Base-by-base conservation (phyloP, 2,797 vertebrate genomes). In the Hirundo rustica region DNA sequence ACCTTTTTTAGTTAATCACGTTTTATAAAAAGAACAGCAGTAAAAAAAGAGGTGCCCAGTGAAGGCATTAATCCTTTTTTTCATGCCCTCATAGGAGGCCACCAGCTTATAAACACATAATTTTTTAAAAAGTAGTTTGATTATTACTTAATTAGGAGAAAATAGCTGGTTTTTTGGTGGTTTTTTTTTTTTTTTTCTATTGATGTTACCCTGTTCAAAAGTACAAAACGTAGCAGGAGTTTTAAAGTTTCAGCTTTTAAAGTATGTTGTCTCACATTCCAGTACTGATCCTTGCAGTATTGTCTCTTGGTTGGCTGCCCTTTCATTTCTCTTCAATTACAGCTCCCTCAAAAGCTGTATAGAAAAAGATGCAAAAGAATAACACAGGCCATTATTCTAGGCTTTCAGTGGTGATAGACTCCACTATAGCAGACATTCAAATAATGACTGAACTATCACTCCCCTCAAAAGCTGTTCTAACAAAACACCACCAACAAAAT, bases 241-340 rank as follows among this genome's bases (percentile, higher is more conserved):
- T 92, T 91, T 53, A 93, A 95, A 94, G 66, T 95, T 97, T 84
- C 66, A 54, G 87, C 90, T 92, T 94, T 91, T 93, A 89, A 93
- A 95, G 75, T 71, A 36, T 72, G 65, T 96, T 92, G 82, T 89
- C 85, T 94, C 88, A 65, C 92, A 93, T 94, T 95, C 90, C 92
- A 92, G 71, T 71, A 78, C 93, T 91, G 92, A 93, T 96, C 83
- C 91, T 95, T 93, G 84, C 88, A 85, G 92, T 66, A 93, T 92
- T 96, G 89, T 96, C 91, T 84, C 95, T 89, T 88, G 92, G 80
- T 94, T 88, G 93, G 90, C 92, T 93, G 75, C 92, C 78, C 88
- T 95, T 94, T 94, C 80, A 89, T 92, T 97, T 96, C 84, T 96
- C 92, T 93, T 96, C 92, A 88, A 88, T 94, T 94, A 93, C 80